Percentiles rank a stretch among this genome's conserved stretches.
Conservation (phyloP, 1,140 invertebrate species). For the Drosophila hydei region DNA sequence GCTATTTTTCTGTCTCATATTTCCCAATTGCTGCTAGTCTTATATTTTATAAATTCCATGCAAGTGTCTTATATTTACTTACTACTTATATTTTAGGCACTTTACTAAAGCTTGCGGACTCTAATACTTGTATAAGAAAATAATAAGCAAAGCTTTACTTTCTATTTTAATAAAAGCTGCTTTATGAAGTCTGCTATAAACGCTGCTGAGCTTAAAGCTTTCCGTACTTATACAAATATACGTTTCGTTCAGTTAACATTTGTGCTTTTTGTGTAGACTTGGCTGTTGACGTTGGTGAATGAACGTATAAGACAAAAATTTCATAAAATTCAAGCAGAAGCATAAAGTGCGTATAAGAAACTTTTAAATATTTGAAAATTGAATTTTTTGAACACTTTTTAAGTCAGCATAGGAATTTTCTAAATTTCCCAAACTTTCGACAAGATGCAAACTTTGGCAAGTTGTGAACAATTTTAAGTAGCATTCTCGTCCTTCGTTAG, state of each 20-base stretch:
- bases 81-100: not conserved
- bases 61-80: no score
- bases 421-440: not conserved
- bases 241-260: not conserved
- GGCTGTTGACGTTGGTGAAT: not conserved
- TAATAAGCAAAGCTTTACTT: not conserved
- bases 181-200: not conserved
- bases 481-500: not conserved
- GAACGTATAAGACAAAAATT: not conserved
- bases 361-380: not conserved
- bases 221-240: not conserved
- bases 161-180: not conserved
- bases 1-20: not conserved
- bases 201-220: not conserved
- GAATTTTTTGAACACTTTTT: not conserved
- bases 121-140: not conserved
- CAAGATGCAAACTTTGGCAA: not conserved
- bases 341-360: not conserved
- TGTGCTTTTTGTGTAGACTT: constrained; percentile 7
- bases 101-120: not conserved
- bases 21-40: not conserved
- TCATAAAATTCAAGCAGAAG: not conserved
- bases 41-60: not conserved
- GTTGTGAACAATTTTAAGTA: constrained; percentile 1
- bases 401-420: not conserved